Evolutionary conservation across 1,140 invertebrate genomes (phyloP), one percentile per base, ranked within the genome.

Genomic region (Drosophila quadrilineata): DNA sequence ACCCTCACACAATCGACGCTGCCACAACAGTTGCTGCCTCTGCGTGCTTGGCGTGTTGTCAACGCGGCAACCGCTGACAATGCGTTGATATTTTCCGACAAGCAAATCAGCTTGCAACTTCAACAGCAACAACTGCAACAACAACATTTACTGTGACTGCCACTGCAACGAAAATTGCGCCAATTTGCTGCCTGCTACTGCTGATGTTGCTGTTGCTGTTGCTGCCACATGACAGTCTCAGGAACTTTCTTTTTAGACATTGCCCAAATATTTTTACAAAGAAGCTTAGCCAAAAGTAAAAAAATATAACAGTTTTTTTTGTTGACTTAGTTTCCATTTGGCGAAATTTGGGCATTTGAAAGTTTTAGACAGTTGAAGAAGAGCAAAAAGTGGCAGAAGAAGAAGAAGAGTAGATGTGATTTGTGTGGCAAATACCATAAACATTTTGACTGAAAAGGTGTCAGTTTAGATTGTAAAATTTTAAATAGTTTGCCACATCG

Each of bases 61-160:
- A 84, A 77, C 70, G n/a, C n/a, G 45, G 54, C 46, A 52, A 77
- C 10, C 48, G 71, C 59, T 85, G 79, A 85, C 79, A 85, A 85
- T 85, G 79, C 79, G 79, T 85, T 85, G 79, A 85, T 79, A 85
- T 85, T 85, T 85, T 79, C 79, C 79, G 79, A 85, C 79, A 85
- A 85, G 57, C 77, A 84, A 84, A 82, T 85, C 79, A 85, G 66
- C 19, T 10, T 59, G 54, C 62, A 36, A 57, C 52, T 64, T 56
- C 29, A 46, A 28, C 3, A 31, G 46, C 49, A 58, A 46, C 36
- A 66, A 62, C 35, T 46, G 31, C 6, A 35, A 45, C 6, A 57
- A 33, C n/a, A n/a, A n/a, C n/a, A n/a, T n/a, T n/a, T n/a, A n/a
- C n/a, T n/a, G n/a, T n/a, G n/a, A n/a, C n/a, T n/a, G 9, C 3